Evolutionary conservation across 2,888 invertebrate species (phyloP).

Genomic region (Drosophila rellima): DNA sequence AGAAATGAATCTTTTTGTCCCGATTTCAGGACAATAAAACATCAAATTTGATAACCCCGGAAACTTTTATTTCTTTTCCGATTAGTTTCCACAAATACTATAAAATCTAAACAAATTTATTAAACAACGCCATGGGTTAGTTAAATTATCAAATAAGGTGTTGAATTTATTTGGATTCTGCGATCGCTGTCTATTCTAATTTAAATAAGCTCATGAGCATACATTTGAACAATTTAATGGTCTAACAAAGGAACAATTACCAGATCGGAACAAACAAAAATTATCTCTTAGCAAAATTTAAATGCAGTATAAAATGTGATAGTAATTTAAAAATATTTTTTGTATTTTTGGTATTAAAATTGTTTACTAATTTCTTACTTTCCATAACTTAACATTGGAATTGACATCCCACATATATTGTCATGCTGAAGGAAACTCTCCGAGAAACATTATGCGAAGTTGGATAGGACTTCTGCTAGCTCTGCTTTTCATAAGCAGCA

Average conservation of each 20-base stretch:
- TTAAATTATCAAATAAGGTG: not conserved
- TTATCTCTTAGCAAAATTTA: no score
- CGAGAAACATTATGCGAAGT: conserved; percentile 9
- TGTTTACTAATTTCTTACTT: not conserved
- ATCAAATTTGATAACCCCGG: no score
- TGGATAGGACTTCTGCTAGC: not conserved
- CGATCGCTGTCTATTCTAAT: not conserved
- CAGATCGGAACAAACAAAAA: no score
- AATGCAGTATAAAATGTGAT: not conserved
- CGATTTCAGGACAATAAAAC: no score
- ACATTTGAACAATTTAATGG: no score
- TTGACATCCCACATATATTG: no score
- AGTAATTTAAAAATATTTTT: no score
- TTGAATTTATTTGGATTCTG: not conserved
- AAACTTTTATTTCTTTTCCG: no score
- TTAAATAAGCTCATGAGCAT: not conserved
- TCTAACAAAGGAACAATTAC: no score
- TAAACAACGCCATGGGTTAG: not conserved
- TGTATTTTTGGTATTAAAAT: not conserved
- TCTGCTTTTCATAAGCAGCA: not conserved
- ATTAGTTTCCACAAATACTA: no score
- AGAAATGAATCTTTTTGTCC: no score
- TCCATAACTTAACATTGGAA: not conserved
- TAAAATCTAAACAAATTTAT: not conserved
- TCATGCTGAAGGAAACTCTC: not conserved